Evolutionary conservation across 2,888 invertebrate species (phyloP).

Genomic region (Oscheius onirici): DNA sequence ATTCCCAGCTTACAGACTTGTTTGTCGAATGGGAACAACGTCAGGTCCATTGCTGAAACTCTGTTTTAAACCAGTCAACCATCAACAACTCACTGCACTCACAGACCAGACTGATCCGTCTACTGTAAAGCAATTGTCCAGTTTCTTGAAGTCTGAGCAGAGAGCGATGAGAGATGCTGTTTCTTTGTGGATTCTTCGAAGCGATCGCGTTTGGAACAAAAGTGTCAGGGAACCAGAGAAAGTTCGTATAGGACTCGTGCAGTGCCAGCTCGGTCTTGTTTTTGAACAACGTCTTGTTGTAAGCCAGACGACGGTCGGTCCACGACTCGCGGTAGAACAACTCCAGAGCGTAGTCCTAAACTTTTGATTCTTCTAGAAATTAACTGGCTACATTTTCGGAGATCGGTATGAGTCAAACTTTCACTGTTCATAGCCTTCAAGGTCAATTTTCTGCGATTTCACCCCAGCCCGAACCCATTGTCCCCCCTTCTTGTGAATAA

Average conservation of each 20-base stretch:
- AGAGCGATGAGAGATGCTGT: slow-evolving; percentile 68
- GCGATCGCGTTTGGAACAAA: slow-evolving; percentile 70
- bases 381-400: too few relatives aligned
- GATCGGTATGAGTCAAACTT: too few relatives aligned
- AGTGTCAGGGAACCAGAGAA: slow-evolving; percentile 68
- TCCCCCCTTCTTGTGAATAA: not conserved
- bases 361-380: not conserved
- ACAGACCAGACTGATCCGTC: slow-evolving; percentile 65
- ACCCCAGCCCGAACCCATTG: not conserved
- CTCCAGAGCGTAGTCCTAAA: slow-evolving; percentile 67
- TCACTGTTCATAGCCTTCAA: too few relatives aligned
- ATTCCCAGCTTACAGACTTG: slow-evolving; percentile 70
- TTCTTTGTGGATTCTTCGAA: slow-evolving; percentile 67
- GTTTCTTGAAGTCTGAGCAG: slow-evolving; percentile 56
- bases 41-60: slow-evolving; percentile 57
- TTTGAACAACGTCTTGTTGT: slow-evolving; percentile 58
- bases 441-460: not conserved
- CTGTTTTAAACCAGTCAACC: not conserved
- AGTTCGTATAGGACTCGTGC: slow-evolving; percentile 70
- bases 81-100: slow-evolving; percentile 56
- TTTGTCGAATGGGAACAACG: slow-evolving; percentile 68
- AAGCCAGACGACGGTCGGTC: slow-evolving; percentile 63
- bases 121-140: slow-evolving; percentile 62
- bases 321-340: slow-evolving; percentile 69
- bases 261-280: slow-evolving; percentile 67